Base-by-base conservation (phyloP, 2,113 vertebrate genomes). In the Anhinga anhinga region DNA sequence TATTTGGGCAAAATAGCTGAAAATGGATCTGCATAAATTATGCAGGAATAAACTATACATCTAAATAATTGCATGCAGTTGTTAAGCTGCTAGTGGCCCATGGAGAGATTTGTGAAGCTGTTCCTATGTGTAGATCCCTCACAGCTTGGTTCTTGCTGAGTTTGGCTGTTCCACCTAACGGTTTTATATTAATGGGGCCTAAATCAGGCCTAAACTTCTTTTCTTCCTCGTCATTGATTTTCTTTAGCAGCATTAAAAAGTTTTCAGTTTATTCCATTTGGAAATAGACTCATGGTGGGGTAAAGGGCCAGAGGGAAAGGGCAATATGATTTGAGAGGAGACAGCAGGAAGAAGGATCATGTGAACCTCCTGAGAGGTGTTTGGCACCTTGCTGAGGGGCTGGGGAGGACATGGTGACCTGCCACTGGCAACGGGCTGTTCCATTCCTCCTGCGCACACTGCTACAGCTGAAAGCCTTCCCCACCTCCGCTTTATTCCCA, bases 21-120 rank as follows among this genome's bases (percentile, higher is more conserved):
- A 97, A 96, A 91, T 79, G 56, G 61, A 95, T 89, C 95, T 97
- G 95, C 95, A 95, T 97, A 97, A 94, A 94, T 95, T 96, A 95
- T 96, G 91, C 88, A 95, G 81, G 83, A 95, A 86, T 86, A 96
- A 93, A 94, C 93, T 94, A 91, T 96, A 72, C 77, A 91, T 92
- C 94, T 91, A 80, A 95, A 94, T 93, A 96, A 94, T 94, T 95
- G 73, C 66, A 72, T 87, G 83, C 83, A 87, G 77, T 96, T 91
- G 93, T 97, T 96, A 97, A 92, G 78, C 88, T 91, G 69, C 86
- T 86, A 69, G 90, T 74, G 90, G 79, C 86, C 86, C 77, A 12
- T 70, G 56, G 80, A 96, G 92, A 87, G 72, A 88, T 82, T 79
- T 80, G 80, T 94, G 93, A 87, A 91, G 27, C 49, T 82, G 16